These are phyloP conservation scores for Leptinotarsa juncta DNA, from an alignment of 2,888 invertebrate species.

Conservation along the genomic window DNA sequence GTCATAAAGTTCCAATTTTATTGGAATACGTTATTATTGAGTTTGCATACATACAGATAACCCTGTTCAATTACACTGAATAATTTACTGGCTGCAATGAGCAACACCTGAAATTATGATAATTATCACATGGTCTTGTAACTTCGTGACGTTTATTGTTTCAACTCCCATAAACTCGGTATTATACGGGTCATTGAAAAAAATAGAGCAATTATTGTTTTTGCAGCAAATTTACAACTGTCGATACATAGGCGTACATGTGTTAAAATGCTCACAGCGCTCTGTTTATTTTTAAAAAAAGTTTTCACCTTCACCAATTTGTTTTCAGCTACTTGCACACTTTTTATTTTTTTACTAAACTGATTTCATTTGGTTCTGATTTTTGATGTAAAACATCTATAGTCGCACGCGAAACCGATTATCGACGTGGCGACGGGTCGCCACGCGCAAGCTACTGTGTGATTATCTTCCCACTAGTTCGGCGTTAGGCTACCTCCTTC, in stretches of 20 bases:
- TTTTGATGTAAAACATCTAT: too few relatives aligned
- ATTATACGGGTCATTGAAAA: conserved; percentile 22
- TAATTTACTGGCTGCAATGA: conserved; percentile 39
- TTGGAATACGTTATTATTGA: conserved; percentile 1
- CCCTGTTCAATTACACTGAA: conserved; percentile 37
- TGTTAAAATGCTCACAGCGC: too few relatives aligned
- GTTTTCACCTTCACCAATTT: too few relatives aligned
- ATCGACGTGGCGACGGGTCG: too few relatives aligned
- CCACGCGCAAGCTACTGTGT: too few relatives aligned
- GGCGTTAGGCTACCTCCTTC: too few relatives aligned
- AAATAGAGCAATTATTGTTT: conserved; percentile 22
- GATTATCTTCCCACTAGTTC: too few relatives aligned
- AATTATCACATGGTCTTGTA: conserved; percentile 39
- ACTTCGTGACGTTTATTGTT: conserved; percentile 24
- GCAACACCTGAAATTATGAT: conserved; percentile 44
- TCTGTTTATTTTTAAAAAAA: too few relatives aligned
- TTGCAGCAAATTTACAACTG: background rate
- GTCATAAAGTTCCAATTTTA: conserved; percentile 28
- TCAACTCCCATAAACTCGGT: conserved; percentile 16
- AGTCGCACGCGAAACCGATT: too few relatives aligned
- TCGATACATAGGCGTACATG: background rate
- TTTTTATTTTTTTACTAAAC: too few relatives aligned
- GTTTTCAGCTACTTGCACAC: too few relatives aligned
- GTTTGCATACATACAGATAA: conserved; percentile 25
- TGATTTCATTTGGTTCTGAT: too few relatives aligned